These are phyloP conservation scores for Ornithoptera alexandrae DNA, from an alignment of 2,888 invertebrate genomes.

Conservation along the genomic window DNA sequence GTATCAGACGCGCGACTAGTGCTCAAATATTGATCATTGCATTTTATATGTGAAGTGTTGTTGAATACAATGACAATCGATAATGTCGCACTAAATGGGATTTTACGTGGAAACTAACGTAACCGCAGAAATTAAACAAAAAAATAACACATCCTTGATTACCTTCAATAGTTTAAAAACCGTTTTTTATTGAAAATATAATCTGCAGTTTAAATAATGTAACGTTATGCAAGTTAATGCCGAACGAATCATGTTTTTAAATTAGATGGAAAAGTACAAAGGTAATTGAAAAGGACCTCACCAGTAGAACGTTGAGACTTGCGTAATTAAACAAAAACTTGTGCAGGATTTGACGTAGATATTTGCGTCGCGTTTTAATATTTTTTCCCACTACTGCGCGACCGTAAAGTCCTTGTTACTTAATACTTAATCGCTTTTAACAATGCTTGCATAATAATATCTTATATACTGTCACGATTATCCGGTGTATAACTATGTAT, in stretches of 20 bases:
- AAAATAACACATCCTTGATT: not conserved
- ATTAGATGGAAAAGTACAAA: slow-evolving; percentile 10
- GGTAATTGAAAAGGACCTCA: not conserved
- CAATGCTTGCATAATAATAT: not conserved
- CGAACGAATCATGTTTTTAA: not conserved
- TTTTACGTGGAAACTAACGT: not conserved
- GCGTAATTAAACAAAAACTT: not conserved
- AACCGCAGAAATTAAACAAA: not conserved
- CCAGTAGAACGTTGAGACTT: not conserved
- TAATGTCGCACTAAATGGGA: not conserved
- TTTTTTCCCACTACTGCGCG: not conserved
- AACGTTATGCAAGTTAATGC: not conserved
- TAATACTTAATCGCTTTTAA: not conserved
- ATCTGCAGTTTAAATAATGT: too few relatives aligned
- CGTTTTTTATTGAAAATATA: too few relatives aligned
- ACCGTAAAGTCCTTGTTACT: not conserved
- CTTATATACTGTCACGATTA: not conserved
- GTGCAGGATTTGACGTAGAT: not conserved
- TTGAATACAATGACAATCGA: not conserved
- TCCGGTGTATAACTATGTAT: not conserved
- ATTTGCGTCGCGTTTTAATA: not conserved
- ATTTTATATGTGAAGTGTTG: not conserved
- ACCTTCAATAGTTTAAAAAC: too few relatives aligned
- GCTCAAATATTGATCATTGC: too few relatives aligned
- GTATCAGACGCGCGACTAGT: too few relatives aligned